Percentiles rank a stretch among this genome's conserved stretches.
Conservation (phyloP, 2,888 invertebrate genomes). For the Sarcophaga variegata region DNA sequence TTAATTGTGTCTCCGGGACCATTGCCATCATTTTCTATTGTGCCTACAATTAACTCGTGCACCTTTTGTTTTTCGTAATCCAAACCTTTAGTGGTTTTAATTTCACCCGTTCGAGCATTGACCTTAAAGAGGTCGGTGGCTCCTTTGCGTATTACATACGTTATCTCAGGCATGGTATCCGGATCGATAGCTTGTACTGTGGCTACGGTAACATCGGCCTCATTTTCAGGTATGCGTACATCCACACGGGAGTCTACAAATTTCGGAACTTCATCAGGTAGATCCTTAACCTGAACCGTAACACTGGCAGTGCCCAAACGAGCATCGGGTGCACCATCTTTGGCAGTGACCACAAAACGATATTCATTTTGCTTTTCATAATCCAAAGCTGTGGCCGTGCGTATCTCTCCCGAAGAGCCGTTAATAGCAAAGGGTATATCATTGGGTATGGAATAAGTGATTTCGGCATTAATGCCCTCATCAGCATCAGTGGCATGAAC, state of each 20-base stretch:
- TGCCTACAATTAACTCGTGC: constrained; percentile 90
- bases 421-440: constrained; percentile 92
- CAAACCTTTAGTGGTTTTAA: constrained; percentile 88
- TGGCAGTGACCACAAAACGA: constrained; percentile 92
- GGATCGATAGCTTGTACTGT: constrained; percentile 94
- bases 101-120: constrained; percentile 89
- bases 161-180: constrained; percentile 91
- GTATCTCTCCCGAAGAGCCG: constrained; percentile 89
- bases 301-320: constrained; percentile 94
- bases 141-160: constrained; percentile 91
- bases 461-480: constrained; percentile 91
- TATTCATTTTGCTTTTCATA: constrained; percentile 90
- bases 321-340: constrained; percentile 92
- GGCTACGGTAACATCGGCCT: constrained; percentile 88
- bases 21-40: constrained; percentile 89
- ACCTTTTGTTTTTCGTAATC: constrained; percentile 90
- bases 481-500: constrained; percentile 94
- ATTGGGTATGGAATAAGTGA: constrained; percentile 90
- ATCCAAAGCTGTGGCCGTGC: constrained; percentile 88
- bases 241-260: constrained; percentile 89
- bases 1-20: constrained; percentile 88
- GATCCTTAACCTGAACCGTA: constrained; percentile 89
- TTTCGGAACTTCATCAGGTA: constrained; percentile 90
- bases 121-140: constrained; percentile 91
- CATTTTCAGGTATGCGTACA: constrained; percentile 92